Base-by-base conservation (phyloP, 1,140 invertebrate species). In the Ylistrum balloti region DNA sequence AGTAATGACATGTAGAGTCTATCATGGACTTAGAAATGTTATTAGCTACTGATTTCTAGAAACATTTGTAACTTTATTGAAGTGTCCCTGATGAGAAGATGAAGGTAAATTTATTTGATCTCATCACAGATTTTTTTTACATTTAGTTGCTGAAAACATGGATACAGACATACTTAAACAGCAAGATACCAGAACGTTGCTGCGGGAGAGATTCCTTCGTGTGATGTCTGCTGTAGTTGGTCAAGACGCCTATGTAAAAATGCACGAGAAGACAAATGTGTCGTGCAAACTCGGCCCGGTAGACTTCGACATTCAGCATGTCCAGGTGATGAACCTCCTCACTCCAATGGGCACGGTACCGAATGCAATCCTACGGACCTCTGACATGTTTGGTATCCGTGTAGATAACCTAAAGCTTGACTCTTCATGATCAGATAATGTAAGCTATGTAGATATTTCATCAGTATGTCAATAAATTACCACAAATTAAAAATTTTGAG, bases 321-420 rank as follows among this genome's bases (percentile, higher is more conserved):
- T 96, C 32, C 95, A 96, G 88, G 93, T 96, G 0, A 90, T 90
- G 0, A 90, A 96, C 74, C 91, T 96, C 15, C 34, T 91, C 22
- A 96, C 96, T 9, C 96, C 95, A 1, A 96, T 96, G 88, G 96
- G 96, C 74, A 92, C 93, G 15, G 88, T 96, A 28, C 94, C 95
- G 13, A 89, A 95, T 90, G 96, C 95, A n/a, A 90, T 95, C 17
- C 87, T 96, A 11, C 90, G 96, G 34, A 93, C 94, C 17, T 94
- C 92, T n/a, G 96, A 96, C 92, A 94, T 95, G 11, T 88, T 95
- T 33, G 94, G 93, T 13, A 92, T 96, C 10, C 90, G 93, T 45
- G 86, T 95, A 33, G 89, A 90, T 22, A 92, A 93, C 85, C 48
- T 93, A 0, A 91, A 92, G 33, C 20, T 74, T 22, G 38, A 38